Evolutionary conservation across 2,888 invertebrate genomes (phyloP).

Genomic region (Chironomus tentans): DNA sequence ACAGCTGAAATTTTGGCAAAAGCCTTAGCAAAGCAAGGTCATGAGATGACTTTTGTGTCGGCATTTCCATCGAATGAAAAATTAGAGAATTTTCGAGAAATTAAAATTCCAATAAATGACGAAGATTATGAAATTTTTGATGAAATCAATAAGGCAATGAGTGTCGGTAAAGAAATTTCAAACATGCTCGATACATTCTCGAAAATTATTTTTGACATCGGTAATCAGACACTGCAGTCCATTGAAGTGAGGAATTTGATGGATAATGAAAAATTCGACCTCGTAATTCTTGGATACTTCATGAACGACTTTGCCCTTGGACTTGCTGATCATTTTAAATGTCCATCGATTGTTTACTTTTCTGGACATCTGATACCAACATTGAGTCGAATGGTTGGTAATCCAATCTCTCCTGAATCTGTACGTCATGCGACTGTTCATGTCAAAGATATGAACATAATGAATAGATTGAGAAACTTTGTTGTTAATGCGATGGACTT

Average conservation of each 20-base stretch:
- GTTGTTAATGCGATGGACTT: too few species aligned
- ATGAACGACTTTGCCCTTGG: conserved; percentile 37
- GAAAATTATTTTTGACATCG: background rate
- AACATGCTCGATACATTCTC: background rate
- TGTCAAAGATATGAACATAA: background rate
- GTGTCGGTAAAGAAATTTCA: background rate
- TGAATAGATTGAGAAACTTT: too few species aligned
- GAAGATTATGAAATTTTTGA: background rate
- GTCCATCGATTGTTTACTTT: conserved; percentile 34
- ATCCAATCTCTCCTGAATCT: conserved; percentile 26
- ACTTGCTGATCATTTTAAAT: conserved; percentile 36
- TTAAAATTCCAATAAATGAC: conserved; percentile 7
- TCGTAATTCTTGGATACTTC: conserved; percentile 36
- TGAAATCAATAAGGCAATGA: background rate
- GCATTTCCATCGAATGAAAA: background rate
- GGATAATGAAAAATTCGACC: conserved; percentile 33
- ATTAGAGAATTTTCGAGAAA: conserved; percentile 18
- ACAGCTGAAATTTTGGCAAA: conserved; percentile 36
- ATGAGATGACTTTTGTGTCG: conserved; percentile 34
- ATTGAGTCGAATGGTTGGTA: conserved; percentile 30
- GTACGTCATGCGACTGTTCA: background rate
- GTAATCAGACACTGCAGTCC: background rate
- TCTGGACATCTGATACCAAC: conserved; percentile 33
- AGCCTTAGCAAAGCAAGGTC: conserved; percentile 34
- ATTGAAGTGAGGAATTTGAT: conserved; percentile 27